Conservation (phyloP, 1,140 invertebrate genomes). For the Aricia agestis region DNA sequence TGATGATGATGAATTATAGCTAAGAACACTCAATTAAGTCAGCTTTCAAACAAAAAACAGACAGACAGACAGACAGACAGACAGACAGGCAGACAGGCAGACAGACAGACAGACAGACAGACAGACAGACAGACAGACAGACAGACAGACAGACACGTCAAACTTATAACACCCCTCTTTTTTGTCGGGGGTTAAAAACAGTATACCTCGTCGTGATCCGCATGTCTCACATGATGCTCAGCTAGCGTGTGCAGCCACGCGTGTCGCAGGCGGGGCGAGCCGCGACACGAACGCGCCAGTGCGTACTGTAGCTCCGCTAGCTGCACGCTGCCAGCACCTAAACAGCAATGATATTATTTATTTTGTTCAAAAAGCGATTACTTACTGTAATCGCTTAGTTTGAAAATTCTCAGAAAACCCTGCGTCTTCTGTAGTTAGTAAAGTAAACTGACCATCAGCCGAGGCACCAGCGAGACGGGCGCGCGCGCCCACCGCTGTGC, state of each 20-base stretch:
- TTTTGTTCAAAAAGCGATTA: neutral
- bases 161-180: no score
- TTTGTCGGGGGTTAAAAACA: no score
- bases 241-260: constrained; percentile 97
- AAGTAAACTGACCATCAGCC: constrained; percentile 44
- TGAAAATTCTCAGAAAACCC: neutral
- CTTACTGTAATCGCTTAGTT: neutral
- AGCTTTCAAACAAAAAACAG: no score
- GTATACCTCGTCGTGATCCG: constrained; percentile 81
- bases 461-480: constrained; percentile 87
- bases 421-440: neutral
- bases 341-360: neutral
- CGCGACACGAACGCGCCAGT: constrained; percentile 95
- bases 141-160: no score
- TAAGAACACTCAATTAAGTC: no score
- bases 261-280: constrained; percentile 92
- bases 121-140: no score
- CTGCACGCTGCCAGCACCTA: constrained; percentile 89
- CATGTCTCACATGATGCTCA: constrained; percentile 86
- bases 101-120: no score
- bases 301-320: constrained; percentile 95
- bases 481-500: constrained; percentile 95
- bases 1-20: no score
- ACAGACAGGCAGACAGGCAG: no score
- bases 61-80: no score